These are phyloP conservation scores for Pedetes capensis DNA, from an alignment of 2,113 vertebrate species.

Conservation along the genomic window DNA sequence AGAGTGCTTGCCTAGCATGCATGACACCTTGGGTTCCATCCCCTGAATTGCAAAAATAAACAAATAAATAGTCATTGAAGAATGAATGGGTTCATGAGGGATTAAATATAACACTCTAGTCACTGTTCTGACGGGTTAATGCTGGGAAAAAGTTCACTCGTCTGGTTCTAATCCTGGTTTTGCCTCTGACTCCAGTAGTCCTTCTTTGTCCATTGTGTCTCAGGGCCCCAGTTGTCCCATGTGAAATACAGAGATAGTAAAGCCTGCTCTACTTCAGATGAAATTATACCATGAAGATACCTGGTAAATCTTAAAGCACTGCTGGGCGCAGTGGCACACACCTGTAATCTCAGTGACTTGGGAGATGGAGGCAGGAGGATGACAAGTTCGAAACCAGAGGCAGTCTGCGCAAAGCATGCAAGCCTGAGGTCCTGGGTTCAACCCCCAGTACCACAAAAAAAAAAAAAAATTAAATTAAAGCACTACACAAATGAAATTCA, in stretches of 20 bases:
- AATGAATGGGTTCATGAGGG: not conserved
- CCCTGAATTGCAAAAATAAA: not conserved
- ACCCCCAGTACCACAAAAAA: no score
- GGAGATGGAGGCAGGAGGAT: no score
- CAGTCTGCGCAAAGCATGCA: no score
- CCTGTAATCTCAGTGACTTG: no score
- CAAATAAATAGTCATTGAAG: not conserved
- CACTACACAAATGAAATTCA: not conserved
- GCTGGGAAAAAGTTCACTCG: not conserved
- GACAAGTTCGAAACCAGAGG: no score
- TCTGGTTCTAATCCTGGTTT: not conserved
- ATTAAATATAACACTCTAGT: not conserved
- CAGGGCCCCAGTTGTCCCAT: not conserved
- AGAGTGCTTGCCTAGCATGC: not conserved
- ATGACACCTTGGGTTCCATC: not conserved
- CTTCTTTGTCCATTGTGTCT: not conserved
- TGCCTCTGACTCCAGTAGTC: not conserved
- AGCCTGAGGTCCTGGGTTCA: no score
- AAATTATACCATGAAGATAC: not conserved
- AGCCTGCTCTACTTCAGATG: not conserved
- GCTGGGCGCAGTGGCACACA: no score
- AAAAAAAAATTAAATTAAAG: slow-evolving; percentile 45
- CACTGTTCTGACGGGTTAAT: not conserved
- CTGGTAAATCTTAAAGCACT: not conserved
- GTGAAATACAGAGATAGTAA: not conserved